Evolutionary conservation across 2,888 invertebrate genomes (phyloP).

Genomic region (Pyrocoelia pectoralis): DNA sequence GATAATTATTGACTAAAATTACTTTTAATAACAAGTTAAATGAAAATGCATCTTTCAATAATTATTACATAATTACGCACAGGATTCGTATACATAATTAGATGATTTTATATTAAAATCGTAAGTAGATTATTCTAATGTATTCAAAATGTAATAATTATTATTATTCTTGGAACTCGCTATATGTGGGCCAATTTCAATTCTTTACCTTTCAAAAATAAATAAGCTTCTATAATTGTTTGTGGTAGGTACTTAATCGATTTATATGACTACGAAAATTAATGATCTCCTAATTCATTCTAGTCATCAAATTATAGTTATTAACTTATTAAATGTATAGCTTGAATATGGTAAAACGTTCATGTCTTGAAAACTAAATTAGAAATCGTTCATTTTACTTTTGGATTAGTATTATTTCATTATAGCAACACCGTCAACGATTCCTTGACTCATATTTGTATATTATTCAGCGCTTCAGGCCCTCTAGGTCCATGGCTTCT

Average conservation of each 20-base stretch:
- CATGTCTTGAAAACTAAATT: no score
- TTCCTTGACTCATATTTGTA: no score
- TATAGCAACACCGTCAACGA: no score
- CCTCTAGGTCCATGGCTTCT: no score
- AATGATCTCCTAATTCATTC: neutral
- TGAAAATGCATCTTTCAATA: neutral
- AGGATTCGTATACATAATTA: neutral
- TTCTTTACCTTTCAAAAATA: neutral
- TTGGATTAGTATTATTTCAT: no score
- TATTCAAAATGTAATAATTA: neutral
- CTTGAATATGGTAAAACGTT: no score
- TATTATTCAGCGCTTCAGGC: no score
- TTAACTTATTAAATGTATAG: neutral
- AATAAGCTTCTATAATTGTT: neutral
- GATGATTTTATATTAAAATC: neutral
- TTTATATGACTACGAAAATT: neutral
- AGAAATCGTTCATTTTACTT: no score
- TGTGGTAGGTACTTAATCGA: no score
- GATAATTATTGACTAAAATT: slow-evolving; percentile 16
- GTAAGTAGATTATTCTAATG: neutral
- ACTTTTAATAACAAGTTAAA: slow-evolving; percentile 5
- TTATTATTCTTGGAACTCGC: neutral
- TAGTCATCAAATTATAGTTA: neutral
- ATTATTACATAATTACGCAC: slow-evolving; percentile 8
- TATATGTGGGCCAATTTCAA: neutral